These are phyloP conservation scores for Theodoxus fluviatilis DNA, from an alignment of 2,888 invertebrate species.

Conservation along the genomic window DNA sequence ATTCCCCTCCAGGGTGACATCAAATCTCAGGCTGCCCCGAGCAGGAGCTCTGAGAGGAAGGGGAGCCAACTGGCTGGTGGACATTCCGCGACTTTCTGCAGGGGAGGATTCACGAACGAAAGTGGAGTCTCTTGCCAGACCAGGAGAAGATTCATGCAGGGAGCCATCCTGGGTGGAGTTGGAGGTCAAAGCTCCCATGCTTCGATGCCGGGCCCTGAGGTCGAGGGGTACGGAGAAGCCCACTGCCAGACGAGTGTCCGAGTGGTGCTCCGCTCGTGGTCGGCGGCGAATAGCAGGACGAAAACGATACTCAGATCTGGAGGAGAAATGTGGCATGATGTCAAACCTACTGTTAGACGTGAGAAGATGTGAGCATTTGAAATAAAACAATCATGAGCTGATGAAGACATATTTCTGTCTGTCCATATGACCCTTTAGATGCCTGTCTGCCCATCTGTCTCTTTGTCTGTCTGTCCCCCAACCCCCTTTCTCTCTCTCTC, in stretches of 20 bases:
- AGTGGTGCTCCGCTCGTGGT: constrained; percentile 42
- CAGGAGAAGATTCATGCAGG: constrained; percentile 9
- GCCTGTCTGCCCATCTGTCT: too few relatives aligned
- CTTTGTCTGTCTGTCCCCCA: too few relatives aligned
- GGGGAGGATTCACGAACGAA: constrained; percentile 19
- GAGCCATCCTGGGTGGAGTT: too few relatives aligned
- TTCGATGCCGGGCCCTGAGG: constrained; percentile 31
- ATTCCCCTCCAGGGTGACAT: constrained; percentile 16
- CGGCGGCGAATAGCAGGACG: constrained; percentile 25
- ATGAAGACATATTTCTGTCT: constrained; percentile 12
- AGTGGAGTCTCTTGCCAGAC: constrained; percentile 13
- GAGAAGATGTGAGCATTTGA: too few relatives aligned
- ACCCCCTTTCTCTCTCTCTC: too few relatives aligned
- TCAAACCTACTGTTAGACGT: too few relatives aligned
- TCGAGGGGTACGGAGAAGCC: constrained; percentile 28
- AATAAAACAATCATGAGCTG: too few relatives aligned
- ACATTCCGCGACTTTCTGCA: constrained; percentile 1
- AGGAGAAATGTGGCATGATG: too few relatives aligned
- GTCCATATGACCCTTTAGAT: constrained; percentile 14
- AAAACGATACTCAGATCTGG: too few relatives aligned
- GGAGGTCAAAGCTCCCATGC: constrained; percentile 30
- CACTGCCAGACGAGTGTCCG: constrained; percentile 43
- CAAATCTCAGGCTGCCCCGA: constrained; percentile 25
- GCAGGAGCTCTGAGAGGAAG: neutral
- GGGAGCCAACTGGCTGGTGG: neutral